phyloP scores from a whole-genome alignment of 2,113 vertebrate genomes.

The Lampris incognitus region DNA sequence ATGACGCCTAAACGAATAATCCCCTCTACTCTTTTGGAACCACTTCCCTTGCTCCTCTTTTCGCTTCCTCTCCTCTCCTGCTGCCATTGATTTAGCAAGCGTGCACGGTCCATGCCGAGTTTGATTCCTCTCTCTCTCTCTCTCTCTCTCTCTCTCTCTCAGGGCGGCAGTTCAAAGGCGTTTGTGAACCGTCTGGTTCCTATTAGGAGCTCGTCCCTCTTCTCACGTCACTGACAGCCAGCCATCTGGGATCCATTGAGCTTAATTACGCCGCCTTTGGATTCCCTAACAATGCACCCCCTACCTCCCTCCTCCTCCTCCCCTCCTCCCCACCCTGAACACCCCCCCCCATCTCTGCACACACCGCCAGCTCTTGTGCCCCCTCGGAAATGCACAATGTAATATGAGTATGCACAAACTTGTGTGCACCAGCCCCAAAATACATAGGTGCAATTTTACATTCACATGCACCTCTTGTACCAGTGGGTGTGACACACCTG shows the following conservation, averaged over 20 bases:
- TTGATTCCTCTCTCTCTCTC: constrained; percentile 66
- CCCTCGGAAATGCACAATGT: constrained; percentile 41
- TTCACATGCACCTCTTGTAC: constrained; percentile 1
- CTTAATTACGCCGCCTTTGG: constrained; percentile 83
- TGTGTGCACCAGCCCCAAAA: neutral
- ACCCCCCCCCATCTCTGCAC: neutral
- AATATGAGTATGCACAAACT: constrained; percentile 22
- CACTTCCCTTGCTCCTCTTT: constrained; percentile 59
- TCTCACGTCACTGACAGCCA: constrained; percentile 86
- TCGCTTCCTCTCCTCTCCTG: constrained; percentile 65
- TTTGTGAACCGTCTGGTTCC: constrained; percentile 80
- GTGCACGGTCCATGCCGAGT: constrained; percentile 63
- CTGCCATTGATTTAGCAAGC: constrained; percentile 78
- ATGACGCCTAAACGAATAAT: constrained; percentile 32
- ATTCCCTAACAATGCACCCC: constrained; percentile 81
- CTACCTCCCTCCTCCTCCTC: constrained; percentile 47
- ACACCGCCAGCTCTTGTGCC: constrained; percentile 47
- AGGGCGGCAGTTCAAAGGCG: constrained; percentile 81
- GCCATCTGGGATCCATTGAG: constrained; percentile 85
- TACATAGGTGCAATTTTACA: neutral
- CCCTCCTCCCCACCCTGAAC: constrained; percentile 53
- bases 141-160: constrained; percentile 42
- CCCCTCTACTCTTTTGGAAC: constrained; percentile 38
- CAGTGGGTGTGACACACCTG: neutral
- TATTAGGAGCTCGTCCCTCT: constrained; percentile 84